phyloP scores from a whole-genome alignment of 2,888 invertebrate species.

The Acleris laterana region DNA sequence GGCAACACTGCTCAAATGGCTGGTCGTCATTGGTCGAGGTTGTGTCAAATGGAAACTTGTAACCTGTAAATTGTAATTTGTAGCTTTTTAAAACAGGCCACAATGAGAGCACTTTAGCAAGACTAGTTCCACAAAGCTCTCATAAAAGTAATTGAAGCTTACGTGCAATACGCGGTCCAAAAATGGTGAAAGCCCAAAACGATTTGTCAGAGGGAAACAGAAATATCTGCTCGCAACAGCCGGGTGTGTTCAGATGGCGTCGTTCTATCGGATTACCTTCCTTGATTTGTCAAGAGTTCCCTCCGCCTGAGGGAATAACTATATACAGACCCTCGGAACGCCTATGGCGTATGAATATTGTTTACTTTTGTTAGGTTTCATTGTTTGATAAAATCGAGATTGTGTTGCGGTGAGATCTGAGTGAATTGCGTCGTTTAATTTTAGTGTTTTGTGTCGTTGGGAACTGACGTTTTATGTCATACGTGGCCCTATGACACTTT shows the following conservation, averaged over 20 bases:
- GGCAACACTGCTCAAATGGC: no score
- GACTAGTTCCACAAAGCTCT: background rate
- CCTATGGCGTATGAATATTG: constrained; percentile 35
- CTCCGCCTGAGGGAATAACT: constrained; percentile 28
- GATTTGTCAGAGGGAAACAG: constrained; percentile 30
- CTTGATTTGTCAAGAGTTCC: constrained; percentile 35
- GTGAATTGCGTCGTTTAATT: background rate
- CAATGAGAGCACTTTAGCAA: no score
- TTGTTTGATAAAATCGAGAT: constrained; percentile 30
- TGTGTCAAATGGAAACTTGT: no score
- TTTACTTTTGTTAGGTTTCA: constrained; percentile 31
- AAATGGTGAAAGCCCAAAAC: constrained; percentile 25
- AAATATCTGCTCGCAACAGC: constrained; percentile 30
- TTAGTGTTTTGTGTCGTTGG: background rate
- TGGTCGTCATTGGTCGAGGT: no score
- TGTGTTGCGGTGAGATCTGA: constrained; percentile 18
- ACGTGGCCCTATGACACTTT: background rate
- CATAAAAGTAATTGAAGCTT: constrained; percentile 28
- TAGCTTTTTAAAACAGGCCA: no score
- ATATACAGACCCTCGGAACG: constrained; percentile 26
- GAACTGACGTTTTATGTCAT: background rate
- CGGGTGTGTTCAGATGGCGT: constrained; percentile 29
- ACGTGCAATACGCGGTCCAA: constrained; percentile 13
- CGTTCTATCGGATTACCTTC: constrained; percentile 35
- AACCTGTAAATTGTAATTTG: no score